These are phyloP conservation scores for Poeciliopsis turrubarensis DNA, from an alignment of 2,113 vertebrate species.

Conservation along the genomic window DNA sequence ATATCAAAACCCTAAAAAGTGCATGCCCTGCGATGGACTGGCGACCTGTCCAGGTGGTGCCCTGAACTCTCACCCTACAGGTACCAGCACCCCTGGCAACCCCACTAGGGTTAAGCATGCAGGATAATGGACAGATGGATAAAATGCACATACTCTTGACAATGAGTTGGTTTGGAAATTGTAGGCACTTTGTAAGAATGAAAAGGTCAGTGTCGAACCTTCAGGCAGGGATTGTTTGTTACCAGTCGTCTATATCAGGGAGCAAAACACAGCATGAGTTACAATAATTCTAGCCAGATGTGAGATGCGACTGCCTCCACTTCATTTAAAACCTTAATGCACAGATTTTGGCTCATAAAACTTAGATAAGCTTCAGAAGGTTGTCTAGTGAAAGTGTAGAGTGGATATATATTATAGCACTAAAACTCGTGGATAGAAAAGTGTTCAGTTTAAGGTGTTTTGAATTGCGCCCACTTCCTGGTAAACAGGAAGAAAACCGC, in stretches of 20 bases:
- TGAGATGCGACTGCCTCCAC: background rate
- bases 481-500: background rate
- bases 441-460: background rate
- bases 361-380: too few species aligned
- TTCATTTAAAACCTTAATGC: background rate
- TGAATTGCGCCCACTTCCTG: background rate
- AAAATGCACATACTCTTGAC: background rate
- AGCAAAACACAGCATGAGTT: background rate
- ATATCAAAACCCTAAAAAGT: background rate
- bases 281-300: background rate
- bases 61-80: too few species aligned
- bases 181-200: background rate
- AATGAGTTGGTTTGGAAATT: background rate
- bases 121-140: background rate
- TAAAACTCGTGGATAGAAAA: too few species aligned
- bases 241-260: background rate
- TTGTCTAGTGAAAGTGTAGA: too few species aligned
- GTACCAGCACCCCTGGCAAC: too few species aligned
- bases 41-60: too few species aligned
- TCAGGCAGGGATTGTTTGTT: background rate
- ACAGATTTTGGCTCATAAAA: too few species aligned
- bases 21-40: too few species aligned
- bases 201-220: background rate
- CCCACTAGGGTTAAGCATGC: too few species aligned
- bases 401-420: too few species aligned